Evolutionary conservation across 2,888 invertebrate species (phyloP), one percentile per base, ranked within the genome.

Genomic region (Bembecia ichneumoniformis): DNA sequence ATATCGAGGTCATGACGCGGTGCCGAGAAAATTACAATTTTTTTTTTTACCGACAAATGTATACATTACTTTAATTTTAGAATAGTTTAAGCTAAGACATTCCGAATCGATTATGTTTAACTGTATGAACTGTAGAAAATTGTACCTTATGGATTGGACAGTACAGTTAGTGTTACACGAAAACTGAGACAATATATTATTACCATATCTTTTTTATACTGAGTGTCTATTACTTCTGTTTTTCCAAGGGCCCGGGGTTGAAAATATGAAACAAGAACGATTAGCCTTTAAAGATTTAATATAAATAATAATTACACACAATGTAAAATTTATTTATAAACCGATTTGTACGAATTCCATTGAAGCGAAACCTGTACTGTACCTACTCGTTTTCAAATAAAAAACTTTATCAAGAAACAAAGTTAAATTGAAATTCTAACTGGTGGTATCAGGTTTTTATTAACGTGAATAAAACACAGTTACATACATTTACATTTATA

Each of bases 321-420:
- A 75, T 77, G 69, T 79, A 74, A n/a, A n/a, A 76, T 81, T 67
- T 67, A 68, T 14, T 44, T 7, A 44, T 14, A 11, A 28, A 28
- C 28, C 9, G 28, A 13, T 84, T 83, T 83, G 82, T 84, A 84
- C 83, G 83, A 80, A 82, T 74, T 74, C 74, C 69, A 75, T 70
- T 77, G 81, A 82, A 81, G 78, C 80, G 81, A 81, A 77, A 74
- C 75, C 78, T 82, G 40, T 81, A 78, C n/a, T n/a, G n/a, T n/a
- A n/a, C n/a, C n/a, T n/a, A n/a, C 69, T 67, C 77, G 76, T 78
- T 67, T 71, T 65, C 35, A 71, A 76, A 81, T 82, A 82, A 82
- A 81, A 82, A 68, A 82, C 80, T 67, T 77, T 77, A 82, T 80
- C 77, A 82, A 76, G 82, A 82, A 75, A 78, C 78, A 74, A 79